Percentiles rank a stretch among this genome's conserved stretches.
Evolutionary conservation across 64 coral and sea anemone genomes (phyloP).

Genomic region (Astreopora myriophthalma): DNA sequence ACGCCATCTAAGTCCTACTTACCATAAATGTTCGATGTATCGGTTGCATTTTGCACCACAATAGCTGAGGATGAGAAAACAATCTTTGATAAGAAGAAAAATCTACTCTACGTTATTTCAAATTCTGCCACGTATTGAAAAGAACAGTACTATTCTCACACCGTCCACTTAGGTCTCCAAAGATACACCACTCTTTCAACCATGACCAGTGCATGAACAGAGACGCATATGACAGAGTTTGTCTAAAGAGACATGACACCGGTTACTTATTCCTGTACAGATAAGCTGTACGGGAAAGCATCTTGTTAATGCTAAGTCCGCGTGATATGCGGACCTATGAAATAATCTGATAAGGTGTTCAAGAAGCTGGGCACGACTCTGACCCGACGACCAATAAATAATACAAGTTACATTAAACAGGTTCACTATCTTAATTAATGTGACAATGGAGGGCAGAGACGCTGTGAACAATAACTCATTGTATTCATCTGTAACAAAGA

Average conservation of each 20-base stretch:
- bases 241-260: too few relatives aligned
- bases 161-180: background rate
- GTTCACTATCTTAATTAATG: background rate
- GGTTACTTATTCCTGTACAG: too few relatives aligned
- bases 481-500: background rate
- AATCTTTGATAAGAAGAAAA: background rate
- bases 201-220: too few relatives aligned
- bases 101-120: background rate
- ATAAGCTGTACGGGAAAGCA: background rate
- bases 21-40: conserved; percentile 15
- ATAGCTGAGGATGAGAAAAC: background rate
- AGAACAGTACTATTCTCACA: too few relatives aligned
- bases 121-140: too few relatives aligned
- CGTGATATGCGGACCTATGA: background rate
- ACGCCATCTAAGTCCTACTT: background rate
- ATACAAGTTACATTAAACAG: background rate
- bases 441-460: background rate
- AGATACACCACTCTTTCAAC: background rate
- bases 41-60: conserved; percentile 9
- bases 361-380: background rate
- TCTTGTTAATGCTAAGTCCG: too few relatives aligned
- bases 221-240: too few relatives aligned
- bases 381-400: background rate
- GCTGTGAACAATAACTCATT: background rate
- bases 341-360: background rate